Conservation (phyloP, 2,888 invertebrate genomes). For the Blera fallax region DNA sequence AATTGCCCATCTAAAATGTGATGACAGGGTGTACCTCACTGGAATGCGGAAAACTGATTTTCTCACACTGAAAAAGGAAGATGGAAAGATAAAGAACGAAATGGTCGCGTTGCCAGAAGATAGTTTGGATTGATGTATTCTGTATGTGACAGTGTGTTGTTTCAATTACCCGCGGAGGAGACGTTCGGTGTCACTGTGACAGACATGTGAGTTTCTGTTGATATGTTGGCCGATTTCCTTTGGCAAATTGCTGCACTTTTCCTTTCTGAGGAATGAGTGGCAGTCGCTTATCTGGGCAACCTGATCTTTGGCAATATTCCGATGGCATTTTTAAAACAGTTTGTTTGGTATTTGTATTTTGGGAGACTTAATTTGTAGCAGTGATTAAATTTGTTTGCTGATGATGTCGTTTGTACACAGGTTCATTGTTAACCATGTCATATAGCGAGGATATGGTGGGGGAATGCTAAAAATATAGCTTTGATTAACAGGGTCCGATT, state of each 20-base stretch:
- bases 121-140: slow-evolving; percentile 3
- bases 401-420: background rate
- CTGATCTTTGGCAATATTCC: slow-evolving; percentile 10
- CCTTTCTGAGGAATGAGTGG: background rate
- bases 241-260: background rate
- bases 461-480: too few relatives aligned
- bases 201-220: background rate
- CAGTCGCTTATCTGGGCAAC: background rate
- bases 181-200: slow-evolving; percentile 1
- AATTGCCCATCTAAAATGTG: slow-evolving; percentile 54
- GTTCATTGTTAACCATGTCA: too few relatives aligned
- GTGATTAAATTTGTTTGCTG: background rate
- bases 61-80: background rate
- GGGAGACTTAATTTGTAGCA: background rate
- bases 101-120: slow-evolving; percentile 6
- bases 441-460: too few relatives aligned
- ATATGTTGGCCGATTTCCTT: background rate
- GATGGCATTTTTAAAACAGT: background rate
- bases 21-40: background rate
- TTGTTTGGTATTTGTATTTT: background rate
- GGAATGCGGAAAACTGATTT: slow-evolving; percentile 28
- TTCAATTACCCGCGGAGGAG: slow-evolving; percentile 30
- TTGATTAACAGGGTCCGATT: too few relatives aligned
- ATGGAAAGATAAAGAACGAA: background rate
- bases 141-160: background rate